Evolutionary conservation across 2,113 vertebrate genomes (phyloP).

Genomic region (Phyllostomus hastatus): DNA sequence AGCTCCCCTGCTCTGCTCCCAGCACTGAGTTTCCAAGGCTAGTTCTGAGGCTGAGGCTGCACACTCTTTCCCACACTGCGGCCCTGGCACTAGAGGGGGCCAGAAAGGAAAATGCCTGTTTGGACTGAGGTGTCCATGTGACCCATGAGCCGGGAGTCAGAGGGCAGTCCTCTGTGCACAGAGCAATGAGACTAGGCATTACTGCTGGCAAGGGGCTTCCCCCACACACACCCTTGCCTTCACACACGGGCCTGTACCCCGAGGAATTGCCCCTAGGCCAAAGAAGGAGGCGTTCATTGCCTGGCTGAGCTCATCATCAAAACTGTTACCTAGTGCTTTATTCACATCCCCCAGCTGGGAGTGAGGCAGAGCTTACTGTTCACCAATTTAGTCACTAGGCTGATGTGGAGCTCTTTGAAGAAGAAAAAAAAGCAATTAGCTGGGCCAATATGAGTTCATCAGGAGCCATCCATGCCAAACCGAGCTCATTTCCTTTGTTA

Average conservation of each 20-base stretch:
- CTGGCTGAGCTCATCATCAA: not conserved
- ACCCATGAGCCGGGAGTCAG: fast-evolving
- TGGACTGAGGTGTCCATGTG: not conserved
- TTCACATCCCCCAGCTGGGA: not conserved
- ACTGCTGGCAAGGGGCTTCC: not conserved
- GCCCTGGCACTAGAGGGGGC: not conserved
- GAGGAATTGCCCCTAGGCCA: not conserved
- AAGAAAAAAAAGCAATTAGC: not conserved
- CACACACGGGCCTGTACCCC: fast-evolving
- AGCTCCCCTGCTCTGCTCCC: not conserved
- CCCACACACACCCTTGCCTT: not conserved
- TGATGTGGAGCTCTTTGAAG: not conserved
- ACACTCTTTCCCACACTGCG: not conserved
- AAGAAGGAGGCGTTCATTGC: not conserved
- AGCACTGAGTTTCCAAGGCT: not conserved
- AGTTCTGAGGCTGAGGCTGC: not conserved
- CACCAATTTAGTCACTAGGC: constrained; percentile 14
- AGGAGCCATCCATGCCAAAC: not conserved
- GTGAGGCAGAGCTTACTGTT: not conserved
- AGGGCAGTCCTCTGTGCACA: not conserved
- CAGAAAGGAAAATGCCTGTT: not conserved
- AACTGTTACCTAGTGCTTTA: not conserved
- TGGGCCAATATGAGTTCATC: constrained; percentile 36
- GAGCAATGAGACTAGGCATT: fast-evolving
- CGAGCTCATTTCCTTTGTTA: constrained; percentile 41